Conservation (phyloP, 2,888 invertebrate species). For the Leptopilina drosophilae region DNA sequence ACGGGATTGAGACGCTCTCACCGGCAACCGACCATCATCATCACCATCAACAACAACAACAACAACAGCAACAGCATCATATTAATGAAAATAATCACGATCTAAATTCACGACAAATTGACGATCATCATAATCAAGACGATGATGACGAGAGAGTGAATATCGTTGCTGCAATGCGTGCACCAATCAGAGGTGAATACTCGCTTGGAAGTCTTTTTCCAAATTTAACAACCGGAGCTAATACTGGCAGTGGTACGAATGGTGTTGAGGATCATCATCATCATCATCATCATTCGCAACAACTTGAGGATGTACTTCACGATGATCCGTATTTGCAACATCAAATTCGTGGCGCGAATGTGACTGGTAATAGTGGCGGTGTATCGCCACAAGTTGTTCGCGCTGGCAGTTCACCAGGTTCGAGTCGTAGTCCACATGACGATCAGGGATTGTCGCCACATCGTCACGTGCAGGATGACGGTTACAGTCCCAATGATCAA, state of each 20-base stretch:
- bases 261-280: slow-evolving; percentile 56
- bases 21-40: slow-evolving; percentile 65
- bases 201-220: slow-evolving; percentile 65
- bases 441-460: slow-evolving; percentile 62
- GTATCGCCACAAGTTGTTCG: slow-evolving; percentile 65
- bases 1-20: slow-evolving; percentile 71
- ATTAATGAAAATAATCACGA: slow-evolving; percentile 54
- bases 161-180: slow-evolving; percentile 67
- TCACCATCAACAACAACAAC: slow-evolving; percentile 53
- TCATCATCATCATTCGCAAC: slow-evolving; percentile 61
- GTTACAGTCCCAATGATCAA: slow-evolving; percentile 70
- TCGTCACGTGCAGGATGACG: slow-evolving; percentile 61
- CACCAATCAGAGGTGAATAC: slow-evolving; percentile 62
- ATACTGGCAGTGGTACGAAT: slow-evolving; percentile 49
- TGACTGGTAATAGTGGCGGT: slow-evolving; percentile 49
- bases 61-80: slow-evolving; percentile 51
- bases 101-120: slow-evolving; percentile 46
- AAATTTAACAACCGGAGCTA: slow-evolving; percentile 45
- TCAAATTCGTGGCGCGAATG: slow-evolving; percentile 58
- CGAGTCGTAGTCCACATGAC: slow-evolving; percentile 70
- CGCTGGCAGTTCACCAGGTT: slow-evolving; percentile 71
- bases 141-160: slow-evolving; percentile 63
- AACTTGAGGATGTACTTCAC: slow-evolving; percentile 67
- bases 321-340: slow-evolving; percentile 71
- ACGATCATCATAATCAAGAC: slow-evolving; percentile 55